A percentile compares a stretch with the other conserved stretches of the same genome.
Conservation (phyloP, 1,140 invertebrate genomes). For the Pissodes strobi region DNA sequence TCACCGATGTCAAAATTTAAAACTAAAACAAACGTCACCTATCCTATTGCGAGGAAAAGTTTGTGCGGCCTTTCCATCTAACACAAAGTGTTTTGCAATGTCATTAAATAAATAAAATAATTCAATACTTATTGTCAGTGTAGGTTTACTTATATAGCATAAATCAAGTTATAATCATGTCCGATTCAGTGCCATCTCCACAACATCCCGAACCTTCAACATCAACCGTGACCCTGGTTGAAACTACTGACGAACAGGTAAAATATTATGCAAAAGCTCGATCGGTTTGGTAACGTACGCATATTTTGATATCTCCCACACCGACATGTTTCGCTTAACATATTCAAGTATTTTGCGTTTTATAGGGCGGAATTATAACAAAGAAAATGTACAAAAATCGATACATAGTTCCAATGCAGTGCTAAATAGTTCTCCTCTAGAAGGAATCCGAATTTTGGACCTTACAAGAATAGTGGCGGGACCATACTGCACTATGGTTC, state of each 20-base stretch:
- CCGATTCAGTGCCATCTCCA: conserved; percentile 45
- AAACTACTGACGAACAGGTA: conserved; percentile 47
- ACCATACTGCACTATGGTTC: conserved; percentile 90
- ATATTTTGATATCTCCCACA: neutral
- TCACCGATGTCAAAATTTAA: too few relatives aligned
- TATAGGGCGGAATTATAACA: conserved; percentile 1
- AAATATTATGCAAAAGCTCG: too few relatives aligned
- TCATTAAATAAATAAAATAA: conserved; percentile 2
- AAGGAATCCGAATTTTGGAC: conserved; percentile 78
- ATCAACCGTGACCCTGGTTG: conserved; percentile 46
- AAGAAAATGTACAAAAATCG: conserved; percentile 4
- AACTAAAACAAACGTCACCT: neutral
- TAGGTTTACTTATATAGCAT: neutral
- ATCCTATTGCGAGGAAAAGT: neutral
- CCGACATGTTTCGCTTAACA: neutral
- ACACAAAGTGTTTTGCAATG: neutral
- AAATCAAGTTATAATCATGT: conserved; percentile 34
- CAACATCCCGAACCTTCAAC: conserved; percentile 43
- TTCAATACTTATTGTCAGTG: neutral
- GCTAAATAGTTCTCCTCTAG: conserved; percentile 47
- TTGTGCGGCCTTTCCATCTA: neutral
- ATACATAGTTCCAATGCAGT: neutral
- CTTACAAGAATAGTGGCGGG: conserved; percentile 81
- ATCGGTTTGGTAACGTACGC: too few relatives aligned
- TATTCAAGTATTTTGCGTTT: neutral